A percentile compares a stretch with the other conserved stretches of the same genome.
Conservation (phyloP, 2,797 vertebrate genomes). For the Channa striata region DNA sequence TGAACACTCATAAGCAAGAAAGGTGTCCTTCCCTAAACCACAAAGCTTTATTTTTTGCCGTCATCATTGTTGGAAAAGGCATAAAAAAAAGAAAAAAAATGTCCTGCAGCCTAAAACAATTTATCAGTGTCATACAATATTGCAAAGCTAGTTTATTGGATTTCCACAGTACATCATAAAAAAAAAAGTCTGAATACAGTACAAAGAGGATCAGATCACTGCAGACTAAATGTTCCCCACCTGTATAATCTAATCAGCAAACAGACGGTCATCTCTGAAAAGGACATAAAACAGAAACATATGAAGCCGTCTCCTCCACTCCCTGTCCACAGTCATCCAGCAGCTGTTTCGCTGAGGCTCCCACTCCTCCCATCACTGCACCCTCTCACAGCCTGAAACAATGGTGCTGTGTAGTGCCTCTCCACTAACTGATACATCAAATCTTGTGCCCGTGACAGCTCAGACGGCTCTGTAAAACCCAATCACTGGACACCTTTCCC, state of each 20-base stretch:
- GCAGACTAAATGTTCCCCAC: not conserved
- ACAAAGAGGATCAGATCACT: not conserved
- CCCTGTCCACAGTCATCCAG: constrained; percentile 43
- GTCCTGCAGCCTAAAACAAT: not conserved
- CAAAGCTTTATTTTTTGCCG: no score
- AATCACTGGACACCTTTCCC: constrained; percentile 19
- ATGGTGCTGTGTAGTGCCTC: constrained; percentile 69
- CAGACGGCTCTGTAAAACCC: constrained; percentile 15
- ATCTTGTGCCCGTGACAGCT: constrained; percentile 24
- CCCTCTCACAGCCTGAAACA: constrained; percentile 64
- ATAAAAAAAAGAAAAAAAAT: not conserved
- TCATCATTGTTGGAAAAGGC: no score
- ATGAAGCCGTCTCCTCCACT: constrained; percentile 50
- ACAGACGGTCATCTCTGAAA: constrained; percentile 18
- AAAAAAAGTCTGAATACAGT: not conserved
- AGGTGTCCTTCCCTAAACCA: constrained; percentile 46
- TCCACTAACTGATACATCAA: constrained; percentile 42
- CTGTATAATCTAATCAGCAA: constrained; percentile 17
- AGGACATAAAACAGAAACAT: constrained; percentile 25
- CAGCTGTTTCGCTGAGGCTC: constrained; percentile 69
- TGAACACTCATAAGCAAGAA: constrained; percentile 34
- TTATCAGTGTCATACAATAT: not conserved
- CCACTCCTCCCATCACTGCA: constrained; percentile 70
- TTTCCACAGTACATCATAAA: not conserved
- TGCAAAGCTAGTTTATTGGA: not conserved